phyloP scores from a whole-genome alignment of 2,888 invertebrate species.

The Hipparchia sbordonii region DNA sequence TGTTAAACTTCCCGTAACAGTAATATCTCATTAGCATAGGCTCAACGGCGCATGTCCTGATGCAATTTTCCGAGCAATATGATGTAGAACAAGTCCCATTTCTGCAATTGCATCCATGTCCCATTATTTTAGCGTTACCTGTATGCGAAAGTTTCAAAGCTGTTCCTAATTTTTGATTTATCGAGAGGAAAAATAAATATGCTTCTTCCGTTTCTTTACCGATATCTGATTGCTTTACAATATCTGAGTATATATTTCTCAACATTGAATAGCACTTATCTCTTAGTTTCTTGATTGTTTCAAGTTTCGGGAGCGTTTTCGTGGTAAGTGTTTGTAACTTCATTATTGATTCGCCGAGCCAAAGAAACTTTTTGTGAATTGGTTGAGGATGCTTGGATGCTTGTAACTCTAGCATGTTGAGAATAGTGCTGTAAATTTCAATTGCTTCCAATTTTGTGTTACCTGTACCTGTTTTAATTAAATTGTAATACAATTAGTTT shows the following conservation, averaged over 20 bases:
- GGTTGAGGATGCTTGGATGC: constrained; percentile 44
- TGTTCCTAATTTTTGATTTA: constrained; percentile 56
- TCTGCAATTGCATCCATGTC: constrained; percentile 58
- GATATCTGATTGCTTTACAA: constrained; percentile 41
- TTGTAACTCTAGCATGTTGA: constrained; percentile 52
- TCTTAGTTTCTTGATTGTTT: constrained; percentile 49
- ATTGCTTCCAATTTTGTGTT: constrained; percentile 56
- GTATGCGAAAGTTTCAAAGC: constrained; percentile 62
- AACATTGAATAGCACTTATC: constrained; percentile 54
- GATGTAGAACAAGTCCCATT: constrained; percentile 52
- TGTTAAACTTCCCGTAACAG: constrained; percentile 49
- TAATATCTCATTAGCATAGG: constrained; percentile 53
- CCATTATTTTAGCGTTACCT: constrained; percentile 58
- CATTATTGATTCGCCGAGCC: constrained; percentile 47
- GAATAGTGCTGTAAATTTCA: constrained; percentile 50
- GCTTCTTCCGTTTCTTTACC: constrained; percentile 48
- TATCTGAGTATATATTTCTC: constrained; percentile 51
- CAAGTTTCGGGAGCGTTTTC: constrained; percentile 42
- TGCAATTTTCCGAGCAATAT: constrained; percentile 56
- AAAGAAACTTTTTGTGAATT: constrained; percentile 46
- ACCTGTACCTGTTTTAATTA: constrained; percentile 43
- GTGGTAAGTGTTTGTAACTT: constrained; percentile 51
- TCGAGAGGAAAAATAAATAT: constrained; percentile 50
- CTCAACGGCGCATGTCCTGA: constrained; percentile 56
- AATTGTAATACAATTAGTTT: background rate